Evolutionary conservation across 2,797 vertebrate genomes (phyloP).

Genomic region (Pangasius mekongensis): DNA sequence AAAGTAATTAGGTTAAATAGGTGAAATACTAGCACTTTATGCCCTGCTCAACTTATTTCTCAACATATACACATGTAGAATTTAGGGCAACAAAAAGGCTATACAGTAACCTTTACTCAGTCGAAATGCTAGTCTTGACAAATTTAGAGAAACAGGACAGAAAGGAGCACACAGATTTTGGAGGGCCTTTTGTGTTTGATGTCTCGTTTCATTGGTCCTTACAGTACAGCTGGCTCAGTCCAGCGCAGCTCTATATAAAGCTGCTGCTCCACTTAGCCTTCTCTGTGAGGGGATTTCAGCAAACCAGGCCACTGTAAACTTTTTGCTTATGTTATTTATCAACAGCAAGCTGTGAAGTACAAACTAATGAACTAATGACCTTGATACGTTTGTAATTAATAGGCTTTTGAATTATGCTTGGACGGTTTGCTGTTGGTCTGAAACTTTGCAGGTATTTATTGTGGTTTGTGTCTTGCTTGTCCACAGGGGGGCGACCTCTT

Average conservation of each 20-base stretch:
- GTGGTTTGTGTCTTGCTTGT: conserved; percentile 26
- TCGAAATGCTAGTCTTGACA: background rate
- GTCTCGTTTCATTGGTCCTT: background rate
- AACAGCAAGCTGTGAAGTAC: conserved; percentile 8
- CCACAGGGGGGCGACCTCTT: conserved; percentile 95
- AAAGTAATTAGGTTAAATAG: background rate
- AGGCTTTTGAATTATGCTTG: background rate
- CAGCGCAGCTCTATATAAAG: conserved; percentile 71
- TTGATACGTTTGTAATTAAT: background rate
- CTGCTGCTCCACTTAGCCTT: conserved; percentile 71
- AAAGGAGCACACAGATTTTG: background rate
- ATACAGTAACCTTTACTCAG: background rate
- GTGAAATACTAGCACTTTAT: background rate
- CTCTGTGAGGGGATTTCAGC: conserved; percentile 58
- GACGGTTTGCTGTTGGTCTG: background rate
- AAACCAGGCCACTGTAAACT: conserved; percentile 51
- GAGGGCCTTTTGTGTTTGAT: conserved; percentile 14
- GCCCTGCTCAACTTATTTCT: background rate
- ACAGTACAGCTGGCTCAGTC: conserved; percentile 34
- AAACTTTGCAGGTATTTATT: background rate
- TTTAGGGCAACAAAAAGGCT: background rate
- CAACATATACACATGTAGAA: background rate
- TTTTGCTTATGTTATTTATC: conserved; percentile 31
- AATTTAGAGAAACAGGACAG: conserved; percentile 15
- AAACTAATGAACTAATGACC: background rate